A percentile compares a stretch with the other conserved stretches of the same genome.
Conservation (phyloP, 2,888 invertebrate species). For the Orthonevra nobilis region DNA sequence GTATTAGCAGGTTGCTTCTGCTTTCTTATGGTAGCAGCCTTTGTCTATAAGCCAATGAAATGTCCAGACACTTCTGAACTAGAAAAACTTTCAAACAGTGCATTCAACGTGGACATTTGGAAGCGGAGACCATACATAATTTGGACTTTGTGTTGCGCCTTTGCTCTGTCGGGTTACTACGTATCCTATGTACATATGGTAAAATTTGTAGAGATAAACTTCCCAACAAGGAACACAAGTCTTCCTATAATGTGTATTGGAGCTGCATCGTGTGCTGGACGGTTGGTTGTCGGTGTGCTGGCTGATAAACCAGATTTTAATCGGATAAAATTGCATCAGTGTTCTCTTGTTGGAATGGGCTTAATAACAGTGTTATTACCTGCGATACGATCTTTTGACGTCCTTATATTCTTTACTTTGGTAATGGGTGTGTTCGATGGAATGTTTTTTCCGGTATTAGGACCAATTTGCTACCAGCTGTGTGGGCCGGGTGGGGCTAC, state of each 20-base stretch:
- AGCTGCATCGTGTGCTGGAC: conserved; percentile 60
- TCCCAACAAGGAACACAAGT: conserved; percentile 40
- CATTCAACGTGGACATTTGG: conserved; percentile 57
- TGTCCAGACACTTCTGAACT: conserved; percentile 6
- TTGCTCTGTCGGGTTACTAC: conserved; percentile 57
- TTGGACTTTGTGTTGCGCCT: conserved; percentile 54
- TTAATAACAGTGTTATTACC: conserved; percentile 39
- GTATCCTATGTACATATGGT: conserved; percentile 59
- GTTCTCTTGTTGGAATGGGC: conserved; percentile 56
- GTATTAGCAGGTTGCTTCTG: conserved; percentile 47
- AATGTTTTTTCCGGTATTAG: conserved; percentile 62
- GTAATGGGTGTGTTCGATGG: conserved; percentile 59
- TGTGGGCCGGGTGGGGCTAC: conserved; percentile 56
- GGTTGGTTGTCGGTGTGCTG: conserved; percentile 50
- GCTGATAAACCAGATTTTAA: conserved; percentile 55
- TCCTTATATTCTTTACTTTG: conserved; percentile 26
- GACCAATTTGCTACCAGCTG: conserved; percentile 54
- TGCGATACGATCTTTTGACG: conserved; percentile 17
- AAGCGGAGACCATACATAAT: conserved; percentile 49
- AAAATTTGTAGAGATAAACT: conserved; percentile 53
- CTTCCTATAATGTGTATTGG: conserved; percentile 62
- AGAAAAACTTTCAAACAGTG: background rate
- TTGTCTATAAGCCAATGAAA: conserved; percentile 53
- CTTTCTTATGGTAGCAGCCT: conserved; percentile 54
- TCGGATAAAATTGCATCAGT: conserved; percentile 48